Percentiles rank a stretch among this genome's conserved stretches.
Evolutionary conservation across 2,797 vertebrate genomes (phyloP).

Genomic region (Muraenolepis orangiensis): DNA sequence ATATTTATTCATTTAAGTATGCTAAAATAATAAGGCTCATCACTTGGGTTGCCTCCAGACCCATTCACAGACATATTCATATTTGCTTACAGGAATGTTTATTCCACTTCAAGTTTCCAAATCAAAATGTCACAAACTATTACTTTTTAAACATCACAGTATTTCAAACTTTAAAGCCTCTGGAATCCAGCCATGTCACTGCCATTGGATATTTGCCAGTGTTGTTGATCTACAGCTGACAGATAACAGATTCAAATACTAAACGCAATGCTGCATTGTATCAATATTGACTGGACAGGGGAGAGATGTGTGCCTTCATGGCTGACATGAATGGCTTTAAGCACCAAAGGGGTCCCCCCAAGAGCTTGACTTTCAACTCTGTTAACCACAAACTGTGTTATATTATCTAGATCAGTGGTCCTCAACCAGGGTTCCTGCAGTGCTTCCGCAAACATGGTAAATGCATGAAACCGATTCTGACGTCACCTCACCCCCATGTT

Average conservation of each 20-base stretch:
- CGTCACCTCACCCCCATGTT: no score
- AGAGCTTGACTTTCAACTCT: neutral
- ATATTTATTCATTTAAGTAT: no score
- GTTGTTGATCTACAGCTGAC: neutral
- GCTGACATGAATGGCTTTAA: neutral
- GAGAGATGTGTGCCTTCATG: neutral
- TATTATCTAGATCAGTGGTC: no score
- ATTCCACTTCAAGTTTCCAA: neutral
- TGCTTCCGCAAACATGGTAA: no score
- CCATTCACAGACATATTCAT: neutral
- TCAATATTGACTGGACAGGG: neutral
- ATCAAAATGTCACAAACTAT: neutral
- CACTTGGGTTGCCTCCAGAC: no score
- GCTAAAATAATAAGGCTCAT: neutral
- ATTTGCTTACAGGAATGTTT: neutral
- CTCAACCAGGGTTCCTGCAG: no score
- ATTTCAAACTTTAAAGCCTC: neutral
- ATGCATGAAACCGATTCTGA: no score
- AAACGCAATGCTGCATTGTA: neutral
- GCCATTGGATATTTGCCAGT: neutral
- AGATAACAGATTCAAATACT: neutral
- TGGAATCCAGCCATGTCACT: neutral
- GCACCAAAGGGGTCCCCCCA: neutral
- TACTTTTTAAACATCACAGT: neutral
- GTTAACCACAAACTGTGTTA: neutral